Base-by-base conservation (phyloP, 2,888 invertebrate species). In the Dynastes grantii region DNA sequence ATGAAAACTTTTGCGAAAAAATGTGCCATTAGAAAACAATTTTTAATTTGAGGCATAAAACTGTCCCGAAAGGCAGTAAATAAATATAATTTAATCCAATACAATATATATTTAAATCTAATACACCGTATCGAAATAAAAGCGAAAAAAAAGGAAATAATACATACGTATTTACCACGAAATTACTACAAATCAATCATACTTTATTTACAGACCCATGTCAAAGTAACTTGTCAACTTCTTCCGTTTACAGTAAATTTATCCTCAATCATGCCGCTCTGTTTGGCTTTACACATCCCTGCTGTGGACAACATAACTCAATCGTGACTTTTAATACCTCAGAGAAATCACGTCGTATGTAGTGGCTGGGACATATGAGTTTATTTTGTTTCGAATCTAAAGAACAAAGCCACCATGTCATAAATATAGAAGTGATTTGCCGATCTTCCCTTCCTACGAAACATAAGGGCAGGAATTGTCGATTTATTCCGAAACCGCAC, bases 321-420 rank as follows among this genome's bases (percentile, higher is more conserved):
- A n/a, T 16, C 29, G 51, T 51, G 51, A 49, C 51, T 51, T 68
- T 70, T 70, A 65, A 70, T 70, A 51, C 70, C 70, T 51, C 53
- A 51, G 70, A 70, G 70, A 70, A 70, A 70, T 70, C 70, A 70
- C 29, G 51, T 51, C 51, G 16, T n/a, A 70, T 53, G 70, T 70
- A 51, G 22, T 9, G 53, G 53, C n/a, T n/a, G 22, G 32, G 53
- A 53, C 53, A 51, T 70, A 40, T 27, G 29, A 51, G 53, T 51
- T 70, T 29, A 29, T 53, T 70, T 51, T 29, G 22, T 22, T 70
- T 53, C 53, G 11, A 13, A 13, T 27, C 53, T 9, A 11, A 70
- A 70, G 32, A 53, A 70, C 13, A 32, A 51, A 53, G 16, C 27
- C 29, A 53, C 53, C 29, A 70, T 53, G 53, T 29, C 40, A 8